phyloP scores from a whole-genome alignment of 2,113 vertebrate genomes.

The Ibidorhyncha struthersii region DNA sequence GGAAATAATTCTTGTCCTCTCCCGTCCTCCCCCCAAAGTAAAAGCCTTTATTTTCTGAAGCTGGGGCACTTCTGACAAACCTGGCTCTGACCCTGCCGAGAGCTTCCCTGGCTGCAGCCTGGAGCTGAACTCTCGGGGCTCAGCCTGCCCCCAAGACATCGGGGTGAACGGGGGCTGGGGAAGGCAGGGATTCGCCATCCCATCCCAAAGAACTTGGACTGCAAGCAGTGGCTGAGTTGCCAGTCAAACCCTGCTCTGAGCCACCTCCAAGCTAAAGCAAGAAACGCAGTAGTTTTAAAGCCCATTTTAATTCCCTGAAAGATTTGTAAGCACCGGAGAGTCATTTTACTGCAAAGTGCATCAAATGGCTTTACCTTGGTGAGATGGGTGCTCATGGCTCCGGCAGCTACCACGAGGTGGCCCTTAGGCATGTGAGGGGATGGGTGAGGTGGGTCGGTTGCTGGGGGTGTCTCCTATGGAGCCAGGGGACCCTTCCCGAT shows the following conservation, averaged over 20 bases:
- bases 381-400: accelerated
- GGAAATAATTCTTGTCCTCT: background rate
- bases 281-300: background rate
- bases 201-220: background rate
- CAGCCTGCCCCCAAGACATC: background rate
- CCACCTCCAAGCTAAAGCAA: background rate
- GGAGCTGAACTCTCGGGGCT: background rate
- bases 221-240: background rate
- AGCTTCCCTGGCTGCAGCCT: background rate
- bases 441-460: background rate
- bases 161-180: background rate
- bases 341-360: background rate
- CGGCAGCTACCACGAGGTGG: background rate
- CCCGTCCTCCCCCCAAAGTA: background rate
- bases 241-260: background rate
- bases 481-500: background rate
- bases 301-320: background rate
- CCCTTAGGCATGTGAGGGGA: background rate
- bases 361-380: background rate
- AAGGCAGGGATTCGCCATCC: background rate
- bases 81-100: background rate
- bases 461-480: background rate
- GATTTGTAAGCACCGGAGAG: background rate
- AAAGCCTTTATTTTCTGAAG: background rate
- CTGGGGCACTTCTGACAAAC: background rate